phyloP scores from a whole-genome alignment of 2,888 invertebrate species.

The Meganola albula region DNA sequence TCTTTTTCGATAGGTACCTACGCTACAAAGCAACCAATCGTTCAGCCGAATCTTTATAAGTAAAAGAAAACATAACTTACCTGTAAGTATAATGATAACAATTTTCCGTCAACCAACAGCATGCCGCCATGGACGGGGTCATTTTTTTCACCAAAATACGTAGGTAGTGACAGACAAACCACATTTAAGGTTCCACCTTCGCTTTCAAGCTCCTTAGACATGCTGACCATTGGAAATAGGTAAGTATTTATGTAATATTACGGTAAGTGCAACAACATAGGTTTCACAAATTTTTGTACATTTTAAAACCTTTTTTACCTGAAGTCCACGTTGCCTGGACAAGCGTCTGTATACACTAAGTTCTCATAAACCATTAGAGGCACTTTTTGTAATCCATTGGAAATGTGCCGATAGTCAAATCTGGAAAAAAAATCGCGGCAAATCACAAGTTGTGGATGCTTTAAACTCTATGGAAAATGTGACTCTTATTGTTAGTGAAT shows the following conservation, averaged over 20 bases:
- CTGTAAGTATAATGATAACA: conserved; percentile 59
- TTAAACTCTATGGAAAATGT: no score
- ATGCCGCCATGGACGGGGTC: conserved; percentile 56
- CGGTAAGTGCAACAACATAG: no score
- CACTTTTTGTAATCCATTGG: conserved; percentile 34
- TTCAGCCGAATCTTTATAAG: no score
- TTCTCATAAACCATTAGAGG: conserved; percentile 42
- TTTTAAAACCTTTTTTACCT: no score
- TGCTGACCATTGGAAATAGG: no score
- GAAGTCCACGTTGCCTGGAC: conserved; percentile 46
- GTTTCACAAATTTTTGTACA: no score
- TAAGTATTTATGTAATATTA: no score
- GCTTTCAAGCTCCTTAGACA: conserved; percentile 30
- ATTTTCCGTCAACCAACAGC: conserved; percentile 51
- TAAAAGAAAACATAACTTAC: no score
- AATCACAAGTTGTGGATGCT: no score
- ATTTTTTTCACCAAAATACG: conserved; percentile 42
- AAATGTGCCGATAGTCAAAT: conserved; percentile 39
- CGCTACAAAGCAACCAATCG: no score
- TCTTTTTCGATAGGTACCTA: no score
- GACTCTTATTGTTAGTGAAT: no score
- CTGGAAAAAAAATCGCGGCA: conserved; percentile 38
- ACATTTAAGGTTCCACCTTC: conserved; percentile 40
- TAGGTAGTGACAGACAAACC: conserved; percentile 56
- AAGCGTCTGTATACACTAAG: conserved; percentile 42